Evolutionary conservation across 2,113 vertebrate species (phyloP).

Genomic region (Chlorodrepanis virens): DNA sequence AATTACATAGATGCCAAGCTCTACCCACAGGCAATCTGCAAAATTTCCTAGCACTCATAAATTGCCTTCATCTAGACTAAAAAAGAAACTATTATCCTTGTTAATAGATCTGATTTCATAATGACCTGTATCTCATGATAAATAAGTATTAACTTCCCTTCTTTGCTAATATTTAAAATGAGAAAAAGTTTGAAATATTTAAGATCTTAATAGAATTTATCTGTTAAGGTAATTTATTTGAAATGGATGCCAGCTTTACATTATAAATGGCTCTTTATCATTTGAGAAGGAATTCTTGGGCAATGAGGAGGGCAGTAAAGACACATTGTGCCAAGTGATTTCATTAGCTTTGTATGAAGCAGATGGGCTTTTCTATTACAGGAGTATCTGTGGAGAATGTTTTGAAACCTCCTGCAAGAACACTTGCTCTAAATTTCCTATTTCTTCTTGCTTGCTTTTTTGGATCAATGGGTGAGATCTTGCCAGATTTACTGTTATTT

Average conservation of each 20-base stretch:
- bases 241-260: background rate
- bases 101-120: slow-evolving; percentile 32
- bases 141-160: background rate
- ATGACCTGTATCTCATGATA: background rate
- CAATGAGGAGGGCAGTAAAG: background rate
- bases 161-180: background rate
- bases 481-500: background rate
- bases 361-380: slow-evolving; percentile 31
- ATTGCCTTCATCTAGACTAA: slow-evolving; percentile 16
- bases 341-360: background rate
- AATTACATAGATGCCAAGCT: slow-evolving; percentile 60
- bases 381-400: background rate
- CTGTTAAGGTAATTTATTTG: background rate
- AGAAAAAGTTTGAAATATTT: background rate
- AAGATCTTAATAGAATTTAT: background rate
- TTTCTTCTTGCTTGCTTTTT: background rate
- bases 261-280: background rate
- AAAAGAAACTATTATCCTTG: slow-evolving; percentile 37
- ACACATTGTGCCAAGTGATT: background rate
- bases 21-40: slow-evolving; percentile 68
- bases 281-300: background rate
- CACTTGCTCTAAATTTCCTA: background rate
- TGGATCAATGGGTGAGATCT: background rate
- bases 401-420: background rate
- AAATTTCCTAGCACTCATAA: slow-evolving; percentile 44